Conservation (phyloP, 2,888 invertebrate species). For the Eurois occulta region DNA sequence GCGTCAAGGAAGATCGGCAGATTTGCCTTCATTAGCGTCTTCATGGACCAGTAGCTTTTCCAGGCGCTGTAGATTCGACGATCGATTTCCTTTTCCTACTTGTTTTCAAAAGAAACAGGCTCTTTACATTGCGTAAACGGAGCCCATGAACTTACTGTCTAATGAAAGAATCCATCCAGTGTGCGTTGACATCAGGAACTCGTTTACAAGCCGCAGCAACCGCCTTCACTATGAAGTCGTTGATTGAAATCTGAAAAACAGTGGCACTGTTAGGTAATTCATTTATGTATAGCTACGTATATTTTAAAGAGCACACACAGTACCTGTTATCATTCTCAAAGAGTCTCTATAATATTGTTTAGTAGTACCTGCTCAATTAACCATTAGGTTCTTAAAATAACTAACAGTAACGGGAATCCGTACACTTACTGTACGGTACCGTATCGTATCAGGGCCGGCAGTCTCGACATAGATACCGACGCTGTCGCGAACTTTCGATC, state of each 20-base stretch:
- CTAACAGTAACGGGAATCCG: too few relatives aligned
- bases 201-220: slow-evolving; percentile 96
- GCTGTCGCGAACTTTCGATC: too few relatives aligned
- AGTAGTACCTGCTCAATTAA: too few relatives aligned
- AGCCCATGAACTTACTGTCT: slow-evolving; percentile 93
- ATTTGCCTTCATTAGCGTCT: background rate
- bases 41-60: background rate
- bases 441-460: too few relatives aligned
- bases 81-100: background rate
- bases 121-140: background rate
- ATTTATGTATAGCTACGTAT: background rate
- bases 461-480: too few relatives aligned
- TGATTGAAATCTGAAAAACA: slow-evolving; percentile 93
- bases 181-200: slow-evolving; percentile 98
- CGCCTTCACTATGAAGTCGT: slow-evolving; percentile 99
- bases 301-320: background rate
- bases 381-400: too few relatives aligned
- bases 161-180: slow-evolving; percentile 98
- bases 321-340: background rate
- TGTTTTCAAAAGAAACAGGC: background rate
- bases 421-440: too few relatives aligned
- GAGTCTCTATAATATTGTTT: too few relatives aligned
- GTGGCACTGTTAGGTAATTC: background rate
- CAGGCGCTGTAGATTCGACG: background rate
- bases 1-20: background rate